These are phyloP conservation scores for Ptilorrhoa leucosticta DNA, from an alignment of 2,113 vertebrate species.

Conservation along the genomic window DNA sequence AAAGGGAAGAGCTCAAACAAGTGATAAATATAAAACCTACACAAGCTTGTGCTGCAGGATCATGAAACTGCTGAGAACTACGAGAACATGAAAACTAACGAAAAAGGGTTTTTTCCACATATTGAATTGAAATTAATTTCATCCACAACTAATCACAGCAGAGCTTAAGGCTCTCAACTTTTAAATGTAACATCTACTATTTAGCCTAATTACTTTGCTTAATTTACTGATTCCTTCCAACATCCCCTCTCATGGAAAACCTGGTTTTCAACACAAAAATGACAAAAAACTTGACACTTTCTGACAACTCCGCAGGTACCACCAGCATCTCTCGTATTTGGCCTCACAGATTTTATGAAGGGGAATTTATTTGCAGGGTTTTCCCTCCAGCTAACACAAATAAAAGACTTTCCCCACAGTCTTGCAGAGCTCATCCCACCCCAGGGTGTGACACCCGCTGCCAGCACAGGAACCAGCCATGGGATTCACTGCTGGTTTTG, in stretches of 20 bases:
- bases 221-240: not conserved
- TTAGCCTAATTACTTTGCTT: not conserved
- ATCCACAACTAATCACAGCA: not conserved
- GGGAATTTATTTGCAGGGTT: not conserved
- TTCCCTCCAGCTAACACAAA: not conserved
- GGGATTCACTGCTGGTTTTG: not conserved
- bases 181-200: not conserved
- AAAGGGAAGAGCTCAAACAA: not conserved
- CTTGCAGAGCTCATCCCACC: not conserved
- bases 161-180: not conserved
- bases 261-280: not conserved
- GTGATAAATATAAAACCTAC: not conserved
- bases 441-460: fast-evolving
- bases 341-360: not conserved
- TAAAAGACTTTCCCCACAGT: not conserved
- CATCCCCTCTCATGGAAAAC: not conserved
- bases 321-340: not conserved
- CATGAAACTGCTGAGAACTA: not conserved
- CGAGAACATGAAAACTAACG: not conserved
- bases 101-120: not conserved
- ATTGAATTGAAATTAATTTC: not conserved
- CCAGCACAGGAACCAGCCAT: fast-evolving
- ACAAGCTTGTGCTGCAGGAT: fast-evolving
- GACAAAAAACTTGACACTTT: not conserved
- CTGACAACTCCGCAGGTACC: not conserved